Evolutionary conservation across 1,140 invertebrate genomes (phyloP), one percentile per base, ranked within the genome.

Genomic region (Dinoponera quadriceps): DNA sequence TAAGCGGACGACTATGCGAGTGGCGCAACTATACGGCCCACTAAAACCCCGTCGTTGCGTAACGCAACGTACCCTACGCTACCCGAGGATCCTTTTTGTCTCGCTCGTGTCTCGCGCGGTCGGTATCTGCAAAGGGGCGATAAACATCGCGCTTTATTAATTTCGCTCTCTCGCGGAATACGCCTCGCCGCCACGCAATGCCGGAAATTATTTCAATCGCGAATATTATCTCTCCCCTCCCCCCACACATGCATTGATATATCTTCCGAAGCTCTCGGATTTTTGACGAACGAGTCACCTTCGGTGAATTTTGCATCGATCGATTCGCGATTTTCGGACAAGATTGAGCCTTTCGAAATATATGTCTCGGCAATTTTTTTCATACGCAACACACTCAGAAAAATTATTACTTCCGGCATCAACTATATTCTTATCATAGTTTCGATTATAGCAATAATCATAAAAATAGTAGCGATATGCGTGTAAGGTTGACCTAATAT

Each of bases 21-120:
- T 93, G 91, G 89, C 90, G 92, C 88, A 94, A 94, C 92, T 93
- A 92, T 93, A 94, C 92, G 92, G 92, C 92, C 92, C 92, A 94
- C 93, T 94, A 94, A 94, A 93, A 93, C 88, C 90, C 86, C 62
- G 75, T 71, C 77, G 90, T 93, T 93, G 91, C 93, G 92, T 93
- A 93, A 93, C 91, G 51, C 44, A 25, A 16, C 20, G 14, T 65
- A 9, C 38, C 89, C 90, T 89, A 91, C 90, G 87, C 91, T 88
- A n/a, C n/a, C 73, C 82, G 85, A 81, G 69, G 20, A 72, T 78
- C 77, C 83, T 65, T 73, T 62, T 74, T 82, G 68, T 82, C 78
- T 33, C 48, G 62, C 9, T 65, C 54, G 62, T 44, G 38, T 38
- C 66, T 72, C 77, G 51, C 7, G 29, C 16, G n/a, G 18, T 4